Conservation (phyloP, 2,888 invertebrate genomes). For the Trypoxylon attenuatum region DNA sequence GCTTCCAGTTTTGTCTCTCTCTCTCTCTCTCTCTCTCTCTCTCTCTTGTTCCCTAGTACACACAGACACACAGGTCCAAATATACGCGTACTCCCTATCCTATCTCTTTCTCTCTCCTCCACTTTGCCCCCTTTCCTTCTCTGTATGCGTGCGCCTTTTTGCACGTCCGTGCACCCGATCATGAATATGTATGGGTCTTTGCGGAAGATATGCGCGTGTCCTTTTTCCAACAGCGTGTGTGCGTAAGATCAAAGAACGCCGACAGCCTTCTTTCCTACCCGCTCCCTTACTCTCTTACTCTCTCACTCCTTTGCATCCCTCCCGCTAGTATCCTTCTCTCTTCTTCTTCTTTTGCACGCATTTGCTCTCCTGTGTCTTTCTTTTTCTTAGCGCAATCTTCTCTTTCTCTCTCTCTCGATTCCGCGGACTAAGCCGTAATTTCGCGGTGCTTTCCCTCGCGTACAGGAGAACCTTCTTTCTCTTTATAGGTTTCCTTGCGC, state of each 20-base stretch:
- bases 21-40: not conserved
- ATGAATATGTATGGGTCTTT: constrained; percentile 59
- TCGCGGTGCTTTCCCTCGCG: too few species aligned
- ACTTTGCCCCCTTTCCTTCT: not conserved
- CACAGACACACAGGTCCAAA: too few species aligned
- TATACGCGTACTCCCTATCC: not conserved
- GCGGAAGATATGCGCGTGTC: constrained; percentile 59
- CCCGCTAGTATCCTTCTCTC: not conserved
- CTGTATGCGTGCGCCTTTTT: constrained; percentile 26
- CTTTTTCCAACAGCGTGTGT: constrained; percentile 57
- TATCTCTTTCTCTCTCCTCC: not conserved
- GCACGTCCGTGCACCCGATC: constrained; percentile 43
- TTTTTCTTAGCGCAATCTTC: too few species aligned
- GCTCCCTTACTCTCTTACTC: constrained; percentile 33
- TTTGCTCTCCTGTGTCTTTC: not conserved
- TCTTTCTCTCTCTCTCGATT: too few species aligned
- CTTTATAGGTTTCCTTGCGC: too few species aligned
- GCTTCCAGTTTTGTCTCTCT: not conserved
- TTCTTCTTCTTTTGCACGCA: not conserved
- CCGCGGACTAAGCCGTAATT: too few species aligned
- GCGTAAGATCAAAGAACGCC: constrained; percentile 68
- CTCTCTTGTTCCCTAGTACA: not conserved
- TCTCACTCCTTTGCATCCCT: constrained; percentile 13
- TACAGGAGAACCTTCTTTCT: too few species aligned
- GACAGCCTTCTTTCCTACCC: constrained; percentile 57